Conservation (phyloP, 1,140 invertebrate genomes). For the Drosophila lini region DNA sequence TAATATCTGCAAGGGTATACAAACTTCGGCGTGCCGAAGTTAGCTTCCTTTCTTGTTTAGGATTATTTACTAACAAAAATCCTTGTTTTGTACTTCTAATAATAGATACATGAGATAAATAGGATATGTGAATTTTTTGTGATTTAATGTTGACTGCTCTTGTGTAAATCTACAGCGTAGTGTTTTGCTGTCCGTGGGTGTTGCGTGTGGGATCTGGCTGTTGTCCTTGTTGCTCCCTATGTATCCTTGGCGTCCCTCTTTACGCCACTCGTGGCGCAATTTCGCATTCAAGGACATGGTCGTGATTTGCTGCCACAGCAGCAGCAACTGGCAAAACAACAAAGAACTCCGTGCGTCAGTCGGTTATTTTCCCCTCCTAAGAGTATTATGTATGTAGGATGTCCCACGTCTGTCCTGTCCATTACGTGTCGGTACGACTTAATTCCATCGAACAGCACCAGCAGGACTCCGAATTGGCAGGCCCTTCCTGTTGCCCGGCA, state of each 20-base stretch:
- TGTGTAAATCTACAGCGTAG: slow-evolving; percentile 22
- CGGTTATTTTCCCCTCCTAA: slow-evolving; percentile 37
- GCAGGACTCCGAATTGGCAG: background rate
- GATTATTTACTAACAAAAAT: background rate
- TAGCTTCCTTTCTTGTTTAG: too few species aligned
- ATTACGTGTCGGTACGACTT: slow-evolving; percentile 27
- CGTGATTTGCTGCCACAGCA: slow-evolving; percentile 49
- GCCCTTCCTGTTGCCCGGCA: slow-evolving; percentile 16
- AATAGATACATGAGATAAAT: too few species aligned
- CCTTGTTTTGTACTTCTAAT: background rate
- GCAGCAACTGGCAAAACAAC: slow-evolving; percentile 24
- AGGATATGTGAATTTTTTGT: background rate
- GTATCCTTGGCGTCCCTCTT: slow-evolving; percentile 40
- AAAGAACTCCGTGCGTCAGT: slow-evolving; percentile 59
- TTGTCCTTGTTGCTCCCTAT: slow-evolving; percentile 47
- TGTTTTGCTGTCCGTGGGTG: slow-evolving; percentile 15
- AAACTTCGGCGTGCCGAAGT: too few species aligned
- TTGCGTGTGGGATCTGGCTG: slow-evolving; percentile 18
- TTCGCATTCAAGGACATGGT: slow-evolving; percentile 69
- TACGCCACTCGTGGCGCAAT: slow-evolving; percentile 55
- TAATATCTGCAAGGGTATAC: too few species aligned
- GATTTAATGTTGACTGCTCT: slow-evolving; percentile 11
- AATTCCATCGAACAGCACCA: slow-evolving; percentile 19
- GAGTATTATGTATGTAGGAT: slow-evolving; percentile 2
- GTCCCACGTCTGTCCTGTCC: slow-evolving; percentile 10